Base-by-base conservation (phyloP, 2,888 invertebrate species). In the Drosophila austrosaltans region DNA sequence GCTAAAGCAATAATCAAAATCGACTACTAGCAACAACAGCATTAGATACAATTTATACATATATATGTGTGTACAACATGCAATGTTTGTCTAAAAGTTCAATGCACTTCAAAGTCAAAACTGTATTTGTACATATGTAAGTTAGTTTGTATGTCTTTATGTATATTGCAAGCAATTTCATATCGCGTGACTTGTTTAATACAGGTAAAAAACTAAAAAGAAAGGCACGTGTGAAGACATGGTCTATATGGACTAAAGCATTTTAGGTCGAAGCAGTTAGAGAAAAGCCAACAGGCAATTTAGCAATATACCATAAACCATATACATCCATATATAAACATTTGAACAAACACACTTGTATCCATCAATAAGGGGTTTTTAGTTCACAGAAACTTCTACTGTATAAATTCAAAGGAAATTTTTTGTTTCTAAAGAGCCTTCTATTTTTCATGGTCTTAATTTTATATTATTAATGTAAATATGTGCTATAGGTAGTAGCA, bases 1-100 rank as follows among this genome's bases (percentile, higher is more conserved):
- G 69, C 70, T 70, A 70, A 76, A 72, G 69, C 82, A 72, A 68
- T 80, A 80, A 84, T 87, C 76, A 84, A 84, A 80, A 82, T 85
- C 75, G 73, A 80, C 72, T 42, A 80, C 72, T 42, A 44, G n/a
- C 78, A 69, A 69, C 66, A 69, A 69, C 70, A 71, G 74, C 74
- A 53, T 28, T n/a, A 67, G 62, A 64, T 44, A 63, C 42, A 48
- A 2, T 36, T 69, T 8, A 61, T 48, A 40, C 25, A 36, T 0
- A 16, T 16, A 40, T 36, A 63, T 63, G 12, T 36, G 36, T 63
- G 16, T 12, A 63, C 63, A 65, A 65, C 70, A 72, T 70, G 64
- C 44, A 66, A 61, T 66, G 48, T 68, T 42, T 39, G 48, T 30
- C 44, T 20, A 63, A 66, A 63, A 66, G 78, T 81, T 78, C 78